phyloP scores from a whole-genome alignment of 2,888 invertebrate genomes.

The Choreutis nemorana region DNA sequence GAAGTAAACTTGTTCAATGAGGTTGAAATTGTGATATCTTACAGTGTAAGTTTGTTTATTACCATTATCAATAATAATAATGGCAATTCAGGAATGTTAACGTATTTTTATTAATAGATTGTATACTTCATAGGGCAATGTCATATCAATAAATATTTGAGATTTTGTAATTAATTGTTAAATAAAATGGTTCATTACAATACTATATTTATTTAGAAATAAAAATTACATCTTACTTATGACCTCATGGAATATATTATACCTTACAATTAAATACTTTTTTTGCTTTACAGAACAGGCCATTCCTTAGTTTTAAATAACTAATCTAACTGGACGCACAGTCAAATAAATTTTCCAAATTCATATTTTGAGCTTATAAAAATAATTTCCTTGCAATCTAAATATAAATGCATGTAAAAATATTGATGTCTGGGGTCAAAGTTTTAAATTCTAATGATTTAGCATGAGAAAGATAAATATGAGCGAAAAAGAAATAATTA shows the following conservation, averaged over 20 bases:
- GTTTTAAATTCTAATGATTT: constrained; percentile 35
- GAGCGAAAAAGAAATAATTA: constrained; percentile 23
- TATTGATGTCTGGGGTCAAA: constrained; percentile 29
- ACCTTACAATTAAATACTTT: constrained; percentile 54
- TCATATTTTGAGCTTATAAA: constrained; percentile 52
- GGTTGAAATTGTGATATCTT: too few relatives aligned
- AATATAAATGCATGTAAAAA: constrained; percentile 64
- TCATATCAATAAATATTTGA: neutral
- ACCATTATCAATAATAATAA: constrained; percentile 10
- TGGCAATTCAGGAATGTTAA: constrained; percentile 16
- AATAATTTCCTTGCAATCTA: constrained; percentile 55
- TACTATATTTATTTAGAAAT: constrained; percentile 40
- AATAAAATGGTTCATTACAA: constrained; percentile 13
- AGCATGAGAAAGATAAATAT: constrained; percentile 26
- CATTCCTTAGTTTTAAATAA: constrained; percentile 26
- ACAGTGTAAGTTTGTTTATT: constrained; percentile 5
- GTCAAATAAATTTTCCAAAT: constrained; percentile 35
- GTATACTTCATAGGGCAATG: constrained; percentile 3
- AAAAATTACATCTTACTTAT: constrained; percentile 46
- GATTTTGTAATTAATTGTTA: constrained; percentile 1
- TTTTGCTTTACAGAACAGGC: constrained; percentile 48
- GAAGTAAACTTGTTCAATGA: too few relatives aligned
- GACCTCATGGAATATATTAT: constrained; percentile 29
- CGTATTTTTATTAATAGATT: constrained; percentile 15
- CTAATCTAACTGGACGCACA: constrained; percentile 49